Evolutionary conservation across 2,113 vertebrate genomes (phyloP).

Genomic region (Heliornis fulica): DNA sequence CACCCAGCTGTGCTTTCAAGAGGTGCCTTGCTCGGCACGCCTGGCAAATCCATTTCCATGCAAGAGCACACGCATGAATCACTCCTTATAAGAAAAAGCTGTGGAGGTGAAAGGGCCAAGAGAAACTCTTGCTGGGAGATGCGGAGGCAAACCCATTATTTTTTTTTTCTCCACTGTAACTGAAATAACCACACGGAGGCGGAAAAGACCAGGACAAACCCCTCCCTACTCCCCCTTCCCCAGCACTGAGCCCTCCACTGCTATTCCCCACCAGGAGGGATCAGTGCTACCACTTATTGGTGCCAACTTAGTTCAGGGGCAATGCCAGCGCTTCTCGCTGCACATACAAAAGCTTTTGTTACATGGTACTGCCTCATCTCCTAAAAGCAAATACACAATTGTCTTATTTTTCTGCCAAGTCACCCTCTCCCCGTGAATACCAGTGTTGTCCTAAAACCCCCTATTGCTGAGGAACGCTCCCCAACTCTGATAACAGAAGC

Average conservation of each 20-base stretch:
- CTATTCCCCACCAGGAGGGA: not conserved
- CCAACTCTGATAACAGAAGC: not conserved
- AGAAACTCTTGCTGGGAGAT: not conserved
- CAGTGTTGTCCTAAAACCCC: not conserved
- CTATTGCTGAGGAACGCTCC: not conserved
- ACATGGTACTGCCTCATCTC: not conserved
- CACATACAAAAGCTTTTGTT: not conserved
- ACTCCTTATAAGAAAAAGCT: conserved; percentile 4
- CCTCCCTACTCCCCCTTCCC: too few species aligned
- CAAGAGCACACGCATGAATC: not conserved
- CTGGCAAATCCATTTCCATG: conserved; percentile 16
- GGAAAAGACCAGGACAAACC: not conserved
- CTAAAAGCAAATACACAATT: not conserved
- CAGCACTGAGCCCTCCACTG: not conserved
- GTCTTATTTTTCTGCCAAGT: not conserved
- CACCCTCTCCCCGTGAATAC: not conserved
- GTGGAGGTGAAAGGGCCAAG: not conserved
- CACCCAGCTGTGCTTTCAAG: conserved; percentile 37
- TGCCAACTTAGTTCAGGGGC: not conserved
- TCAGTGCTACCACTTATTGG: not conserved
- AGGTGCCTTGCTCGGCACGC: conserved; percentile 8
- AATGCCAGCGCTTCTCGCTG: accelerated
- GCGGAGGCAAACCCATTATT: not conserved
- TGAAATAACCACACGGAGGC: not conserved
- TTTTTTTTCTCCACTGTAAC: not conserved